Conservation (phyloP, 2,113 vertebrate genomes). For the Gymnogyps californianus region DNA sequence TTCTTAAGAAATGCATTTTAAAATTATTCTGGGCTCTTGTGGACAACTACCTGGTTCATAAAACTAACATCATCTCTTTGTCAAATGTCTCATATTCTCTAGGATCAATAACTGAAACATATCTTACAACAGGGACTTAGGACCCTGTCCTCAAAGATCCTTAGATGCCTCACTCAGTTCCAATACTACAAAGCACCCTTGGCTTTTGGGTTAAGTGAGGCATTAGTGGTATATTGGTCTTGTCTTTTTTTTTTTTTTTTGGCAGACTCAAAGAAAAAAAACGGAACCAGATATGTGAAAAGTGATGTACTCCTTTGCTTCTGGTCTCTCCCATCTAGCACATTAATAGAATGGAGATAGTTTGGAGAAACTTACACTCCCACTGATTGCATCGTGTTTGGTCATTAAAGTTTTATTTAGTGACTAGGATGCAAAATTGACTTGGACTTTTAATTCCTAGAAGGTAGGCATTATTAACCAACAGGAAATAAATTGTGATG, state of each 20-base stretch:
- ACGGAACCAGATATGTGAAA: not conserved
- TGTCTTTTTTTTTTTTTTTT: not conserved
- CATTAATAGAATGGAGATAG: not conserved
- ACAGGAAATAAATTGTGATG: not conserved
- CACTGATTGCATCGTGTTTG: not conserved
- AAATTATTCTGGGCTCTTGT: not conserved
- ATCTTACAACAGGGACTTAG: not conserved
- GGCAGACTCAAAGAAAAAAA: not conserved
- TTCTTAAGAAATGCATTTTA: not conserved
- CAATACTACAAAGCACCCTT: not conserved
- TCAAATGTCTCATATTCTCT: not conserved
- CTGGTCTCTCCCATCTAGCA: not conserved
- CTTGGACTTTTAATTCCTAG: not conserved
- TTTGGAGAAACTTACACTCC: not conserved
- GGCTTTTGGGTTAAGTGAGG: not conserved
- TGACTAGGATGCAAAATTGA: not conserved
- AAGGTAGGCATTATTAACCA: not conserved
- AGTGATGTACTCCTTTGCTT: not conserved
- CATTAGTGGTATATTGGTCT: not conserved
- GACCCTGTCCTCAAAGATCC: not conserved
- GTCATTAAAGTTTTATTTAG: not conserved
- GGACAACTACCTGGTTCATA: not conserved
- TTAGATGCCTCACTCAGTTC: not conserved
- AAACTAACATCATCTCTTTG: not conserved
- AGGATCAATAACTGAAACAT: not conserved